Evolutionary conservation across 1,140 invertebrate genomes (phyloP), one percentile per base, ranked within the genome.

Genomic region (Glomeris maerens): DNA sequence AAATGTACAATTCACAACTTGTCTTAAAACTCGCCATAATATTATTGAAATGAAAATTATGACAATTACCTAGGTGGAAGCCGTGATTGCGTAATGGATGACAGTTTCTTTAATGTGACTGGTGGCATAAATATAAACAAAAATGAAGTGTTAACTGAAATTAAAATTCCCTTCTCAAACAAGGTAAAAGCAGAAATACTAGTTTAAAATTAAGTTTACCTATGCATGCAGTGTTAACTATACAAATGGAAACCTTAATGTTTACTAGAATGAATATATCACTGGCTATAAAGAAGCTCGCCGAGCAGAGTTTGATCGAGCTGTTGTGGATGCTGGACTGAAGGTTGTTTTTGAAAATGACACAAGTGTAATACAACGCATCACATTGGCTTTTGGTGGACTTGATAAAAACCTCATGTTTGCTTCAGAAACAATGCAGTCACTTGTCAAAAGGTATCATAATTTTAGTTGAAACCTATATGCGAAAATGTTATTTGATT

Each of bases 301-400:
- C 60, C 71, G 93, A 50, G 71, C 84, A 57, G 91, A 95, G 57
- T 90, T 96, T 66, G 93, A 97, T 64, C 95, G 95, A 57, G 85
- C 91, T 13, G 93, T 96, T 56, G 91, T 94, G 0, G 96, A 92
- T 62, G 78, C 81, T 31, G 86, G 83, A 2, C 72, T 91, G 54
- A 80, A 79, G 64, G 59, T 65, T n/a, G 47, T 61, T 21, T 59
- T 76, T 47, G 60, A 68, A 21, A 49, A 56, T 68, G 40, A 73
- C 70, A 29, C 49, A 7, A 65, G 70, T 54, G 64, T 71, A 1
- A 73, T 93, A 14, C 65, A 73, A 39, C 68, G 79, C 46, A 73
- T 81, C 17, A 66, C 68, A 36, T 65, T 94, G 41, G 79, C 83
- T 10, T 96, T 79, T 83, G 75, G 91, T 42, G 92, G 92, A 21